Evolutionary conservation across 2,113 vertebrate genomes (phyloP).

Genomic region (Crotophaga sulcirostris): DNA sequence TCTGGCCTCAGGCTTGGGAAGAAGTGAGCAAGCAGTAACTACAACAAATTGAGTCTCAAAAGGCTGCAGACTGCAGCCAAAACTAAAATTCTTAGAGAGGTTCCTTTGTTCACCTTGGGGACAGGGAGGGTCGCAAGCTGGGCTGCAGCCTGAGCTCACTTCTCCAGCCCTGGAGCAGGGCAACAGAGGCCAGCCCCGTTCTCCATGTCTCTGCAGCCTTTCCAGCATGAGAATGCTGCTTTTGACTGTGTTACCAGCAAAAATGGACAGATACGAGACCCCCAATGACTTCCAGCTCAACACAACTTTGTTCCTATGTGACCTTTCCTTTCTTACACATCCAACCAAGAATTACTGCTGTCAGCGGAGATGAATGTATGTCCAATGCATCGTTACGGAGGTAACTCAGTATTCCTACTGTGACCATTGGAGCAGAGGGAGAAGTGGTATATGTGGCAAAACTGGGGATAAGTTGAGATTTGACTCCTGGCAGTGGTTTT

Average conservation of each 20-base stretch:
- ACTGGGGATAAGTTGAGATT: background rate
- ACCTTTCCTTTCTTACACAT: rapidly evolving
- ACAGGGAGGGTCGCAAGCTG: background rate
- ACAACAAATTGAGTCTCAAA: rapidly evolving
- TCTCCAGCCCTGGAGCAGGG: background rate
- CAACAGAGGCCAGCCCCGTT: background rate
- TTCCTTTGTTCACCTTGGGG: too few species aligned
- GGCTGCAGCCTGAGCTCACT: background rate
- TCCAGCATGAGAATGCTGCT: background rate
- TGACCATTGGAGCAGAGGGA: background rate
- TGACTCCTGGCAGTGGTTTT: background rate
- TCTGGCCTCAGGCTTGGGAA: background rate
- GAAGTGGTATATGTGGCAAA: background rate
- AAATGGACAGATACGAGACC: background rate
- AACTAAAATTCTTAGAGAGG: background rate
- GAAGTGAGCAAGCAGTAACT: background rate
- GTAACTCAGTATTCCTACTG: rapidly evolving
- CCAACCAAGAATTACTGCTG: rapidly evolving
- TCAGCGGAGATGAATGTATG: rapidly evolving
- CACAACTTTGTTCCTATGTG: rapidly evolving
- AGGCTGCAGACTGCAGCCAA: background rate
- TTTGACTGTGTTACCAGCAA: background rate
- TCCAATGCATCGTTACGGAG: rapidly evolving
- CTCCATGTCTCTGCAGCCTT: background rate
- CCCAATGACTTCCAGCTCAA: background rate